phyloP scores from a whole-genome alignment of 1,140 invertebrate species.

The Panagrolaimus sp. region DNA sequence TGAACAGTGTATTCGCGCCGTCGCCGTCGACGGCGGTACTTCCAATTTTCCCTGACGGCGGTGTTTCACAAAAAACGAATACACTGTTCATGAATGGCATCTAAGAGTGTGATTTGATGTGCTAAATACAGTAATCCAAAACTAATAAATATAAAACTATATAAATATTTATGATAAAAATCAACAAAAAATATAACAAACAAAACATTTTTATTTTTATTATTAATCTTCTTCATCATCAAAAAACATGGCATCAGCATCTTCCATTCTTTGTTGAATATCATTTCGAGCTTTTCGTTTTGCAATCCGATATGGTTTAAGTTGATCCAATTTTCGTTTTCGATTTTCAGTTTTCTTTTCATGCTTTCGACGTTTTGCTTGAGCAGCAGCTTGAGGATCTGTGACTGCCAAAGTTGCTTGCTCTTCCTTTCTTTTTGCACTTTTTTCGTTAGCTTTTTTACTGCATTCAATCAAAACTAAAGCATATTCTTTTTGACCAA shows the following conservation, averaged over 20 bases:
- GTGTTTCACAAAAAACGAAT: too few species aligned
- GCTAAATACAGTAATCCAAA: too few species aligned
- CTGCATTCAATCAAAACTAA: slow-evolving; percentile 24
- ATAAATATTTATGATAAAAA: too few species aligned
- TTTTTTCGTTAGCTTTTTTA: slow-evolving; percentile 17
- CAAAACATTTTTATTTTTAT: too few species aligned
- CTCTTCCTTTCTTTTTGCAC: slow-evolving; percentile 18
- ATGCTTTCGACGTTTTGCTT: slow-evolving; percentile 29
- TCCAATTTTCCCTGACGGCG: too few species aligned
- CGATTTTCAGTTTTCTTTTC: slow-evolving; percentile 21
- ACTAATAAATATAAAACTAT: too few species aligned
- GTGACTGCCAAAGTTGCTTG: slow-evolving; percentile 20
- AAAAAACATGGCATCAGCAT: neutral
- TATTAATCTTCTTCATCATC: neutral
- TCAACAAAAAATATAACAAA: too few species aligned
- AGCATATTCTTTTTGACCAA: slow-evolving; percentile 30
- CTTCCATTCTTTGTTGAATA: neutral
- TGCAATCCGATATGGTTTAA: slow-evolving; percentile 27
- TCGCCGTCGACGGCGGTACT: too few species aligned
- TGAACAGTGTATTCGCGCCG: too few species aligned
- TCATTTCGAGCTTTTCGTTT: slow-evolving; percentile 17
- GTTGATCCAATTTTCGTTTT: slow-evolving; percentile 33
- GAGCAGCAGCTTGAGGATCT: slow-evolving; percentile 22
- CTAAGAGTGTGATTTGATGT: too few species aligned
- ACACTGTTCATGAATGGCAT: too few species aligned